Evolutionary conservation across 2,113 vertebrate genomes (phyloP), one percentile per base, ranked within the genome.

Genomic region (Catharus bicknelli): DNA sequence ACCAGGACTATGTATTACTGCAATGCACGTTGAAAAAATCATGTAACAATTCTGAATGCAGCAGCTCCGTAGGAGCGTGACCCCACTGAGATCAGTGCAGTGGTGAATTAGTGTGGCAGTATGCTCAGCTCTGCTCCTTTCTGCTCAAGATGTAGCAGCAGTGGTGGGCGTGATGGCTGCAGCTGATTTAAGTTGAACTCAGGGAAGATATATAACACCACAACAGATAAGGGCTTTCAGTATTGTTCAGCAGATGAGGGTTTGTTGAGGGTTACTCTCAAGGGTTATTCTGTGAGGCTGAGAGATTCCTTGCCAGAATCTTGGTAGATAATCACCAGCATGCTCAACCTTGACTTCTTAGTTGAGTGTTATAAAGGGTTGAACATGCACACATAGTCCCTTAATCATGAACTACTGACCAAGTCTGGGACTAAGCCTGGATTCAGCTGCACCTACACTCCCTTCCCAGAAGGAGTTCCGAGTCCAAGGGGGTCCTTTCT

Each of bases 231-330:
- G 47, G 27, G 38, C 38, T 72, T 59, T 30, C 30, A 72, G 13
- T 42, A 36, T 5, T 47, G n/a, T 18, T 47, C 45, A 59, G 16
- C 14, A 73, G n/a, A 58, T 34, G 67, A 47, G 25, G 5, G 10
- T 11, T 61, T 27, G n/a, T 23, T 47, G 53, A 79, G 40, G 14
- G 19, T 16, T 29, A 51, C 26, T 29, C 10, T 42, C 15, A 59
- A 59, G 26, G 10, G 21, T 32, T 32, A 42, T 18, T 73, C 26
- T 0, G 0, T 4, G 8, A 80, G 26, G 8, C 13, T 74, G 26
- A 61, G 23, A 58, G 26, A 50, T 32, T 74, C 53, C 26, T 54
- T 61, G 19, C 17, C 16, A 67, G 40, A 73, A 54, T 19, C 53
- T 22, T 30, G 48, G 6, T 32, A 61, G 80, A 25, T 32, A 26